Conservation (phyloP, 2,113 vertebrate genomes). For the Glaucidium brasilianum region DNA sequence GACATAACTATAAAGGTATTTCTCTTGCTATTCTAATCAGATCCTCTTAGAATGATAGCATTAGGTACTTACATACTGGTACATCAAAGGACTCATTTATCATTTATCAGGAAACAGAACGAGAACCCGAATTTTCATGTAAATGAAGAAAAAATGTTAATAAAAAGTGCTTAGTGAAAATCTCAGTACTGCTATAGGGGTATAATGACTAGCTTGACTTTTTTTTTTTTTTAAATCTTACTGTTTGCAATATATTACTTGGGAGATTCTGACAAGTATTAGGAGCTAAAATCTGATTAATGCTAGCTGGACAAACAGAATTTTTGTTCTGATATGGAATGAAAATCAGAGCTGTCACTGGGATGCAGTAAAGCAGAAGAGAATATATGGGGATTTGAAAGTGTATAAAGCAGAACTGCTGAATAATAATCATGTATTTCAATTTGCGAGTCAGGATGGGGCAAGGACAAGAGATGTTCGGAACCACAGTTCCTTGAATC, state of each 20-base stretch:
- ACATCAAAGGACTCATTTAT: background rate
- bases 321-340: background rate
- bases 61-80: background rate
- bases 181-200: background rate
- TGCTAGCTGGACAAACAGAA: background rate
- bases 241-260: background rate
- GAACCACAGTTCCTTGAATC: background rate
- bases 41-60: background rate
- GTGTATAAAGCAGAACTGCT: background rate
- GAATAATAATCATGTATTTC: background rate
- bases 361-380: background rate
- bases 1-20: background rate
- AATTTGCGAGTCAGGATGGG: background rate
- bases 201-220: background rate
- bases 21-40: background rate
- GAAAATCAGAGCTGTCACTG: background rate
- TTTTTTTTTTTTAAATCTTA: background rate
- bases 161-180: background rate
- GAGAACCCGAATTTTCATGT: slow-evolving; percentile 5
- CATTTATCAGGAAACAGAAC: slow-evolving; percentile 16
- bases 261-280: background rate
- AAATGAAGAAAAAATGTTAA: slow-evolving; percentile 4
- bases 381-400: background rate
- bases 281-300: slow-evolving; percentile 2
- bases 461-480: background rate